A percentile compares a stretch with the other conserved stretches of the same genome.
These are phyloP conservation scores for Tiphia femorata DNA, from an alignment of 2,888 invertebrate species.

Conservation along the genomic window DNA sequence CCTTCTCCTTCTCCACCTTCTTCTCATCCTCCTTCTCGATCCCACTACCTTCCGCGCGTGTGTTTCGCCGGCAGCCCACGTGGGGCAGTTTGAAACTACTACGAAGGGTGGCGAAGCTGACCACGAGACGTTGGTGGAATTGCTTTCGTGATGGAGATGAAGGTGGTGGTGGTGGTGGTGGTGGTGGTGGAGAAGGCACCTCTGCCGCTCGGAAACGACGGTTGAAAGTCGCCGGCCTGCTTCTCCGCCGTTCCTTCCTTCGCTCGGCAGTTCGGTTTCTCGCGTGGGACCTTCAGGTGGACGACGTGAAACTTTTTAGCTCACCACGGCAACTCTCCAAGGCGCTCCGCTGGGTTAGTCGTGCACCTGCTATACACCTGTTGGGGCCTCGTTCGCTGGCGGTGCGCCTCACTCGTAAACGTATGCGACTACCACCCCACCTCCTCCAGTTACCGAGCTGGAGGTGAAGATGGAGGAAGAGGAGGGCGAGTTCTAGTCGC, in stretches of 20 bases:
- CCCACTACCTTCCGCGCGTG: too few species aligned
- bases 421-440: conserved; percentile 27
- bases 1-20: too few species aligned
- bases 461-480: too few species aligned
- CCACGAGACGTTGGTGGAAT: too few species aligned
- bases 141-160: background rate
- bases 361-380: conserved; percentile 68
- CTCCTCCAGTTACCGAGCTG: too few species aligned
- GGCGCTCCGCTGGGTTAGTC: conserved; percentile 53
- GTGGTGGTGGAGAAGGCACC: conserved; percentile 12
- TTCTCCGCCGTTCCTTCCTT: too few species aligned
- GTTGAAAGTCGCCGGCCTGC: conserved; percentile 12
- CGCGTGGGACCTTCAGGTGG: conserved; percentile 67
- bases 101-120: too few species aligned
- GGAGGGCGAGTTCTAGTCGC: too few species aligned
- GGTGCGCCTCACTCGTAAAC: conserved; percentile 34
- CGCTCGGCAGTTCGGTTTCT: conserved; percentile 54
- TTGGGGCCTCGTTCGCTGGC: conserved; percentile 66
- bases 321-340: conserved; percentile 46
- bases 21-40: too few species aligned
- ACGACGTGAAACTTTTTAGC: conserved; percentile 59
- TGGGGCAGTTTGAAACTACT: too few species aligned
- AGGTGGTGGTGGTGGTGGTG: background rate
- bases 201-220: conserved; percentile 13
- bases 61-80: too few species aligned